Base-by-base conservation (phyloP, 2,888 invertebrate genomes). In the Cheilosia grossa region DNA sequence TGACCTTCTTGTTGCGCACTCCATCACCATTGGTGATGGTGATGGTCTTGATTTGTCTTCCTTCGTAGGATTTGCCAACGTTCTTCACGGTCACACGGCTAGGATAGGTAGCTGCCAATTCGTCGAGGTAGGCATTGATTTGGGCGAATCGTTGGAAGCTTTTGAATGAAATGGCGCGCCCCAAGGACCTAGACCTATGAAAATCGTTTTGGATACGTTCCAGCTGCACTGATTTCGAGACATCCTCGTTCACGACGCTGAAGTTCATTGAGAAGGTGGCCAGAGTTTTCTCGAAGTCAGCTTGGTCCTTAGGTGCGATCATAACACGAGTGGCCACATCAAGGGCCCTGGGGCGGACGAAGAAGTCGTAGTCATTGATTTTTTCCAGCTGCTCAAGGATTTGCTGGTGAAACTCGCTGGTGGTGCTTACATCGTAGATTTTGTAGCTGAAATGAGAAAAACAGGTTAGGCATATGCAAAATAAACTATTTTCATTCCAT, bases 51-150 rank as follows among this genome's bases (percentile, higher is more conserved):
- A 96, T 90, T 4, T 92, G 89, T 3, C 94, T 93, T 0, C 93
- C 93, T 90, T 95, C 94, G 81, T 91, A 94, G 3, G 94, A 94
- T 47, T 90, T 90, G 1, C 95, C 96, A 37, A 94, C 93, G 21
- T 90, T 92, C 51, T 93, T 91, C 1, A 95, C 89, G 0, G 91
- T 92, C 0, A 93, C 94, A 3, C 94, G 89, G 19, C 93, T 88
- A 0, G 94, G 93, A 88, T 94, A 93, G 21, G 89, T 87, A 0
- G 87, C 87, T 0, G 93, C 93, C 73, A 95, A 88, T 15, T 90
- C 88, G 56, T 93, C 91, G 86, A 94, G 86, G 86, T 94, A 93
- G 0, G 89, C 91, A 87, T 93, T 91, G 59, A 95, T 93, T 92
- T 89, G 89, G 27, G 58, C 86, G 70, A 88, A 87, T 44, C 90